Base-by-base conservation (phyloP, 2,797 vertebrate species). In the Psittacula echo region DNA sequence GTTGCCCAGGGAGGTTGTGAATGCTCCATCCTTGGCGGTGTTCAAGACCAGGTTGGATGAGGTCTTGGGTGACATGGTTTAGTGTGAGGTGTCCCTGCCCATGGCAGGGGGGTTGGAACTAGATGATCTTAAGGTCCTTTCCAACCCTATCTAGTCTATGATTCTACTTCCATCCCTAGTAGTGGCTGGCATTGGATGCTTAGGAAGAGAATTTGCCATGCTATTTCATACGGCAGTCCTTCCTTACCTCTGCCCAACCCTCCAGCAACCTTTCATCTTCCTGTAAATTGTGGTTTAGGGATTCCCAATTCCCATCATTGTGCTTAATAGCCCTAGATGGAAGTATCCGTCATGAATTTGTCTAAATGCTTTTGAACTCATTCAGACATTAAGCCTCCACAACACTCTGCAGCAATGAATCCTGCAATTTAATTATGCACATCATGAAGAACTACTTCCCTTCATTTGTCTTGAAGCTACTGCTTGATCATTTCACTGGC, bases 351-450 rank as follows among this genome's bases (percentile, higher is more conserved):
- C 76, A 70, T 26, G 53, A 91, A 90, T 81, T 81, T 14, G 4
- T 47, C 90, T 91, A 90, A 91, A 78, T 91, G 66, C 70, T 95
- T 95, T 93, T 88, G 76, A 95, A 94, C 11, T 21, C n/a, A n/a
- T 78, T 88, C 87, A 93, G 93, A 86, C 58, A 91, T 70, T 3
- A 90, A 75, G 79, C 76, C 76, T 88, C 73, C 85, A 72, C 45
- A 91, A 93, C 58, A 75, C 42, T 87, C 53, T 37, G 76, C 53
- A 88, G 85, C 79, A 88, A 88, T 61, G 83, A 94, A 93, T 53
- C 72, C 54, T 75, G 45, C 65, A 90, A 81, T 73, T 90, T 75
- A 94, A 91, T 95, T 86, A 86, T 37, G 73, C 41, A 87, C 45
- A 86, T 87, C 74, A 84, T 68, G 66, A 91, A 75, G 50, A 95